Base-by-base conservation (phyloP, 2,888 invertebrate genomes). In the Drosophila meridionalis region DNA sequence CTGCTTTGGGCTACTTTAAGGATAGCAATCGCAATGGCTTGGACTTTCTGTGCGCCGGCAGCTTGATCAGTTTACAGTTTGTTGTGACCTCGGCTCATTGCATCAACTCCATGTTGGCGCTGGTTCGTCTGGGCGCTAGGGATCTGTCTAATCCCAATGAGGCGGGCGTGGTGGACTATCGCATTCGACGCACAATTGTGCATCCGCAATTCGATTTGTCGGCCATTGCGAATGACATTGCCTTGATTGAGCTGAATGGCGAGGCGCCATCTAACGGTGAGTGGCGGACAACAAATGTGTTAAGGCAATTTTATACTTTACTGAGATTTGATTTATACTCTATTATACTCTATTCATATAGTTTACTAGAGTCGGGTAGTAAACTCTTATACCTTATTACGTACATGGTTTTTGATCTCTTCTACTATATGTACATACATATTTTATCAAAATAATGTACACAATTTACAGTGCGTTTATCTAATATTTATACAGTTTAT, bases 91-190 rank as follows among this genome's bases (percentile, higher is more conserved):
- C 96, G 0, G 96, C 96, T 1, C 93, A 93, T 69, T 93, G 93
- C 71, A 82, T 93, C 6, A 92, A 82, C 57, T 61, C 86, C 0
- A 64, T 73, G n/a, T 38, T 93, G 43, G 59, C 94, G 76, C 76
- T 96, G 3, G 96, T 96, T 0, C 95, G 97, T 3, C 92, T 98
- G 0, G 98, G 98, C 0, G 97, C 97, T 76, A 94, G 97, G 84
- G 95, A 97, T 93, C 90, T 97, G 0, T 73, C 88, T 1, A 82
- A 85, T 47, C 9, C 68, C 0, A 94, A 94, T 0, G 94, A 94
- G 61, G 95, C 95, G 0, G 94, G 94, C 0, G 94, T 94, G 0
- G 89, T 95, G n/a, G 95, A 97, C 87, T 93, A 96, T 40, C 93
- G 93, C 8, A 94, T 97, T 50, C 94, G 94, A 57, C 93, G 93